Evolutionary conservation across 2,113 vertebrate genomes (phyloP), one percentile per base, ranked within the genome.

Genomic region (Epinephelus cyanopodus): DNA sequence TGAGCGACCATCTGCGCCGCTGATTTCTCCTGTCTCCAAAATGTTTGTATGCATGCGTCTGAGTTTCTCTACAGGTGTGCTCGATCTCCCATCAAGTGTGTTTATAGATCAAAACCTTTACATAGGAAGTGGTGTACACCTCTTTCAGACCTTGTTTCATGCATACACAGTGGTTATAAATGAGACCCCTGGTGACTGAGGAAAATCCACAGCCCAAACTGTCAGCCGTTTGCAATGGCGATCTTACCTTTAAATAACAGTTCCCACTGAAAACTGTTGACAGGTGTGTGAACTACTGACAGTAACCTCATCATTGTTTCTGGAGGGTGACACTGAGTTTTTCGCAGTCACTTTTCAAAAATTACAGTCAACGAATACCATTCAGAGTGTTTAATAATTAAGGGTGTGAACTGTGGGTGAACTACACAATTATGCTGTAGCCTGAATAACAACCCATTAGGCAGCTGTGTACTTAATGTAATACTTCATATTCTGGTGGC

Each of bases 371-470:
- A 12, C 12, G 5, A 60, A 33, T 3, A n/a, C 23, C 48, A 58
- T 14, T 68, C 64, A 19, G 52, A 58, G n/a, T 18, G 37, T 15
- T 39, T 48, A 48, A 65, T 57, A 80, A 63, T 48, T 64, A 53
- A 45, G 17, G 45, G n/a, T 63, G 21, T 56, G 45, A 61, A 63
- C 72, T 72, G 78, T 39, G 57, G 27, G 10, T 77, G 39, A 69
- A 77, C 73, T 53, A 72, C 17, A 72, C 19, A 79, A 54, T 79
- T 76, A 82, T 68, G 72, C 15, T 76, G 6, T n/a, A 85, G 71
- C 48, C 39, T 45, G 11, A 45, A 9, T 23, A 71, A 64, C 37
- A 64, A 37, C 62, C n/a, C 69, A 77, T 78, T 69, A 74, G n/a
- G 23, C 63, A 57, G 27, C 42, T 18, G 29, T 73, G 62, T 76